Evolutionary conservation across 2,797 vertebrate species (phyloP).

Genomic region (Emys orbicularis): DNA sequence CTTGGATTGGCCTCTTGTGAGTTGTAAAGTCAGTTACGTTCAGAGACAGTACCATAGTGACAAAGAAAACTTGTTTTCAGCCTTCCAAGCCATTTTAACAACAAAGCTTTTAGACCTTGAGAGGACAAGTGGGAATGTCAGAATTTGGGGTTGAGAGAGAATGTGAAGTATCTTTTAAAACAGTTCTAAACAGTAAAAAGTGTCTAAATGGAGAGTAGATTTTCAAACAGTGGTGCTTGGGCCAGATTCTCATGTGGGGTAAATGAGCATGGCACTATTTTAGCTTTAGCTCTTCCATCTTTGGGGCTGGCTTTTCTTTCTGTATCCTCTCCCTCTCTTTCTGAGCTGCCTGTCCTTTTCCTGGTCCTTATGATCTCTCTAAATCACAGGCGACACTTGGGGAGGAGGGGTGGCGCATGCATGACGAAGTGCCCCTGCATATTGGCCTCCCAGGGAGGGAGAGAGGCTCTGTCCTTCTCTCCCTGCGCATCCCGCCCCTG

Average conservation of each 20-base stretch:
- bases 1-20: not conserved
- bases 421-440: too few relatives aligned
- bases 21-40: not conserved
- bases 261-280: not conserved
- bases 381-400: not conserved
- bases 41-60: not conserved
- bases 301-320: not conserved
- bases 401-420: rapidly evolving
- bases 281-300: not conserved
- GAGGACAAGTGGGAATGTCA: not conserved
- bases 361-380: not conserved
- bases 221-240: not conserved
- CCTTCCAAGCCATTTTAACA: not conserved
- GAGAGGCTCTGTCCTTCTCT: too few relatives aligned
- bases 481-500: too few relatives aligned
- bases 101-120: not conserved
- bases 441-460: too few relatives aligned
- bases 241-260: not conserved
- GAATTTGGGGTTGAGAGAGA: not conserved
- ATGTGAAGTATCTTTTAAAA: not conserved
- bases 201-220: not conserved
- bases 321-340: not conserved
- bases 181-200: not conserved
- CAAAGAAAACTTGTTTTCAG: not conserved
- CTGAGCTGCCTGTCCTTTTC: rapidly evolving